Percentiles rank a stretch among this genome's conserved stretches.
Evolutionary conservation across 2,797 vertebrate genomes (phyloP).

Genomic region (Pangasius larnaudii): DNA sequence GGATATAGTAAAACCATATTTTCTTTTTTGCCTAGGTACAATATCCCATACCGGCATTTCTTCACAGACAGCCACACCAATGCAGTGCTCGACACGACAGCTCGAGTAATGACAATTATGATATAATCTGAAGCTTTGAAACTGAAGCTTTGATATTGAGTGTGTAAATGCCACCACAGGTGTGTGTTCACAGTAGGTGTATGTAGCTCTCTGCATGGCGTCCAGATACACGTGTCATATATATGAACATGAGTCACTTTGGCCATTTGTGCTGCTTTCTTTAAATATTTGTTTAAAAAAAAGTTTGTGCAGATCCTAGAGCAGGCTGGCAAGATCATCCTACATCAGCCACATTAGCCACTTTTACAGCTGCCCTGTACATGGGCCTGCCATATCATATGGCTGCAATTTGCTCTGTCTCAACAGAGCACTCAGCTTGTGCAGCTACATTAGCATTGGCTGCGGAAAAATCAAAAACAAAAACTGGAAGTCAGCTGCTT

Average conservation of each 20-base stretch:
- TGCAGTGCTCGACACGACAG: background rate
- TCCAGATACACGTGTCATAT: conserved; percentile 51
- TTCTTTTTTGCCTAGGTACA: background rate
- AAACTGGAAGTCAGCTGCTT: conserved; percentile 37
- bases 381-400: conserved; percentile 50
- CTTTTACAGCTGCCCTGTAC: conserved; percentile 51
- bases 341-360: conserved; percentile 56
- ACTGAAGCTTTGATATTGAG: too few species aligned
- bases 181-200: conserved; percentile 38
- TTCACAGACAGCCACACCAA: background rate
- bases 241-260: conserved; percentile 37
- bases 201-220: conserved; percentile 47
- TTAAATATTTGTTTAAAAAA: conserved; percentile 24
- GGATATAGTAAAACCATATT: background rate
- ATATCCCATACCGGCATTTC: background rate
- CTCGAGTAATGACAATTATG: background rate
- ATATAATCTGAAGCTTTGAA: conserved; percentile 48
- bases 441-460: conserved; percentile 50
- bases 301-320: conserved; percentile 39
- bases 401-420: conserved; percentile 41
- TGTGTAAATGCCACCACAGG: conserved; percentile 35
- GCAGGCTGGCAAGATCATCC: conserved; percentile 52
- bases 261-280: conserved; percentile 30
- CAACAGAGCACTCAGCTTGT: conserved; percentile 45
- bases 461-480: conserved; percentile 46